Percentiles rank a stretch among this genome's conserved stretches.
Evolutionary conservation across 2,888 invertebrate species (phyloP).

Genomic region (Galerucella nymphaeae): DNA sequence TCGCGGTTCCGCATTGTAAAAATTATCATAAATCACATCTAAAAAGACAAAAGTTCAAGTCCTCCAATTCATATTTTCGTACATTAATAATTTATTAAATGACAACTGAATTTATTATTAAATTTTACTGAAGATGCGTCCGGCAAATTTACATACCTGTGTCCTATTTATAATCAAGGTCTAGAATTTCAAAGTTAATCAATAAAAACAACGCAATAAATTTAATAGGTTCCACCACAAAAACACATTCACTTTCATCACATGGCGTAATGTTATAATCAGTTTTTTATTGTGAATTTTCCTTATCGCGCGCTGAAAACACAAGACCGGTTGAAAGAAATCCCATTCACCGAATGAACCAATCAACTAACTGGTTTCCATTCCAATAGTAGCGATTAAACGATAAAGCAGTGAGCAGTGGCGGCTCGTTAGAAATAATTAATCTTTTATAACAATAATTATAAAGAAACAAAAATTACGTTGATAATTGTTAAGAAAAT

Average conservation of each 20-base stretch:
- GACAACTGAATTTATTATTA: background rate
- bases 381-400: background rate
- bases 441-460: background rate
- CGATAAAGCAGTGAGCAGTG: background rate
- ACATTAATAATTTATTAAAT: background rate
- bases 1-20: too few species aligned
- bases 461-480: too few species aligned
- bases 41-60: too few species aligned
- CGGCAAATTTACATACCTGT: background rate
- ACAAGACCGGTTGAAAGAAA: background rate
- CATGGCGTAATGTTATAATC: background rate
- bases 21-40: too few species aligned
- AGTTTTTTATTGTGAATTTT: background rate
- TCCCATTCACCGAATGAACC: background rate
- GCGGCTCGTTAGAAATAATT: background rate
- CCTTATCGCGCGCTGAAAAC: background rate
- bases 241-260: conserved; percentile 1
- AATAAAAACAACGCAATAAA: background rate
- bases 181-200: background rate
- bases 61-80: too few species aligned
- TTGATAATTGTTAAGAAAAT: too few species aligned
- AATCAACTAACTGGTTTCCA: background rate
- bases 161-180: background rate
- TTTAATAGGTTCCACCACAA: background rate
- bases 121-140: background rate